phyloP scores from a whole-genome alignment of 2,113 vertebrate genomes.

The Gadus macrocephalus region DNA sequence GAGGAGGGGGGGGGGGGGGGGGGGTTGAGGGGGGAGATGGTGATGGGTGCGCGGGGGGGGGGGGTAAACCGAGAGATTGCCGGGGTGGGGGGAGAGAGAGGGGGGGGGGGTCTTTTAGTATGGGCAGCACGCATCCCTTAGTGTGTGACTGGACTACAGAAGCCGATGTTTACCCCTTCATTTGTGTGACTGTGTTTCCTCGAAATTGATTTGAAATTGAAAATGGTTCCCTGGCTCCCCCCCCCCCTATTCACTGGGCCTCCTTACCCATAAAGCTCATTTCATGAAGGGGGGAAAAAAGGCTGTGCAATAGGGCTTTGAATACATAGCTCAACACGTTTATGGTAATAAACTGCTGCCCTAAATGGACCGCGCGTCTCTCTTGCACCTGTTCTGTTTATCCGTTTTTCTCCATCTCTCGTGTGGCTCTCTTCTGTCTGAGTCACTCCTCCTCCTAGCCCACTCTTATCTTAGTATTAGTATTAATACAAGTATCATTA shows the following conservation, averaged over 20 bases:
- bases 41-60: not conserved
- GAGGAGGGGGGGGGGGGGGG: not conserved
- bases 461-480: not conserved
- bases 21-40: not conserved
- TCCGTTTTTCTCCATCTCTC: not conserved
- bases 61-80: no score
- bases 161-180: slow-evolving; percentile 24
- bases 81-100: not conserved
- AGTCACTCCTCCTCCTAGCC: no score
- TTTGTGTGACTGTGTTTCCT: slow-evolving; percentile 31
- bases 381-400: not conserved
- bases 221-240: slow-evolving; percentile 25
- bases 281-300: no score
- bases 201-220: slow-evolving; percentile 46
- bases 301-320: not conserved
- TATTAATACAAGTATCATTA: no score
- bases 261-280: no score
- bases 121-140: slow-evolving; percentile 13
- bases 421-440: no score
- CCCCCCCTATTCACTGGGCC: no score
- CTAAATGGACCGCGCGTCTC: not conserved
- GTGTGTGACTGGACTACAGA: not conserved
- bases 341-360: no score
- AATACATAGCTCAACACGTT: no score
- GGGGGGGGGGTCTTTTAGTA: no score